Base-by-base conservation (phyloP, 2,797 vertebrate genomes). In the Pterois miles region DNA sequence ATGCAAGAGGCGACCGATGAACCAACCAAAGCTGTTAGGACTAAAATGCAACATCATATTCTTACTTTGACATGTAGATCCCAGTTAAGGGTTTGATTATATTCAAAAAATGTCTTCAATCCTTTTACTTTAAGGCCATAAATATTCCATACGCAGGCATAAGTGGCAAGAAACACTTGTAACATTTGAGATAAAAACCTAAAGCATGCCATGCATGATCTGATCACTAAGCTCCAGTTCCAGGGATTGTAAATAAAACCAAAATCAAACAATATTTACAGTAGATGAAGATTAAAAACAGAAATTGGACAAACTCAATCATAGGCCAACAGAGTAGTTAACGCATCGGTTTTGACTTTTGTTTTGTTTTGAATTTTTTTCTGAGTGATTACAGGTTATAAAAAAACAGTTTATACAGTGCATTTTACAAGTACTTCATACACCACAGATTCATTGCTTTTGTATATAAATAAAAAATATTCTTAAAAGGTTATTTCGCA, bases 371-470 rank as follows among this genome's bases (percentile, higher is more conserved):
- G 33, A 82, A 31, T 70, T 65, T 66, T 68, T 67, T 80, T 85
- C 18, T 2, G 74, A 71, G 50, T 64, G 83, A 73, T 70, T 58
- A 74, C 85, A 76, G 54, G 14, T 74, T 80, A 85, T 73, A 22
- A 1, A 80, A 87, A 82, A 90, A 89, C 46, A 54, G 67, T 75
- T 80, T 83, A 80, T 84, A 86, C 77, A 88, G 82, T 86, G 84
- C 77, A 91, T 87, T 86, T 82, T 76, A 86, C 79, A 86, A 74
- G 73, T 82, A 72, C 86, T 92, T 94, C 88, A 91, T 81, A 65
- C 50, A 80, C 79, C 74, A 79, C 46, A 82, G 50, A 86, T 52
- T 73, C 65, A 57, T 77, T 72, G 66, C 48, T 79, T 87, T 58
- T 54, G 10, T 48, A 73, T 74, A 91, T 81, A 91, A 87, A 89